phyloP scores from a whole-genome alignment of 1,140 invertebrate genomes.

The silkworm (Bombyx mori) region ASM3026992v2 NC_085134.1:5021501-5022000 shows the following conservation, averaged over 20 bases:
- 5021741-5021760: slow-evolving; percentile 70
- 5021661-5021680: slow-evolving; percentile 41
- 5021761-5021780: slow-evolving; percentile 64
- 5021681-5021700: slow-evolving; percentile 50
- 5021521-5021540: too few species aligned
- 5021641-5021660: not conserved
- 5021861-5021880: not conserved
- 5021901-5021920: too few species aligned
- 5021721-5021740: slow-evolving; percentile 63
- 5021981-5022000: too few species aligned
- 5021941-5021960: too few species aligned
- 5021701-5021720: slow-evolving; percentile 44
- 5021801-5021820: not conserved
- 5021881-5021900: not conserved
- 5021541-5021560: too few species aligned
- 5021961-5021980: too few species aligned
- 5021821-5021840: too few species aligned
- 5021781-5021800: slow-evolving; percentile 68
- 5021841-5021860: not conserved
- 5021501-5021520: too few species aligned
- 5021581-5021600: too few species aligned
- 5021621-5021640: not conserved
- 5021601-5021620: not conserved
- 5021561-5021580: too few species aligned
- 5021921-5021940: too few species aligned